Base-by-base conservation (phyloP, 2,113 vertebrate species). In the Axis porcinus region DNA sequence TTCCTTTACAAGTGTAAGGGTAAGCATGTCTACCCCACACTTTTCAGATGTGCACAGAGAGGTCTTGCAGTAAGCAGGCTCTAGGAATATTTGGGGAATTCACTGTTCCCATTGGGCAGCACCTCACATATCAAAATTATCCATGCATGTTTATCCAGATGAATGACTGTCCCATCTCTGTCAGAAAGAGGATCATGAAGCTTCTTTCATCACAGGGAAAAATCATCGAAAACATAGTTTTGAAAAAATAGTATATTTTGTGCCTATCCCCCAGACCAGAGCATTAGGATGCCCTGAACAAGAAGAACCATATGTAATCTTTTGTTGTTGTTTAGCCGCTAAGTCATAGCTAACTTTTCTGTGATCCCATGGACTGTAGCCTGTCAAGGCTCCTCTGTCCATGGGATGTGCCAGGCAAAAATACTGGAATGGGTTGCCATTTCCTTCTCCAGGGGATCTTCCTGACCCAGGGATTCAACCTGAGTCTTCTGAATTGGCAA, bases 121-220 rank as follows among this genome's bases (percentile, higher is more conserved):
- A 40, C 21, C 33, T 40, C 47, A 15, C 14, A 21, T 30, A 25
- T n/a, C 21, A 83, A 70, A n/a, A 50, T 2, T n/a, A 47, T 16
- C 33, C 27, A 16, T 27, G 1, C 0, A 14, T 30, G 0, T 81
- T 52, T 78, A 50, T 60, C 13, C 70, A 30, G 21, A 33, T 5
- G 3, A 89, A 50, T 7, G 30, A 4, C 3, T 5, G 1, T 13
- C 8, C 40, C 17, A 67, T 1, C 9, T 86, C 19, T 0, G 2
- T 11, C 67, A 64, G 40, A 45, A 50, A 45, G 1, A 58, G 60
- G 23, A 3, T 12, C 2, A 1, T 25, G 1, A 17, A 27, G 10
- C 64, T 96, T 60, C 52, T 70, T 8, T 13, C 12, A 8, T 7
- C 12, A 79, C 5, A 40, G 15, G 3, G 16, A 57, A 36, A 11